Conservation (phyloP, 2,113 vertebrate genomes). For the Prunella fulvescens region DNA sequence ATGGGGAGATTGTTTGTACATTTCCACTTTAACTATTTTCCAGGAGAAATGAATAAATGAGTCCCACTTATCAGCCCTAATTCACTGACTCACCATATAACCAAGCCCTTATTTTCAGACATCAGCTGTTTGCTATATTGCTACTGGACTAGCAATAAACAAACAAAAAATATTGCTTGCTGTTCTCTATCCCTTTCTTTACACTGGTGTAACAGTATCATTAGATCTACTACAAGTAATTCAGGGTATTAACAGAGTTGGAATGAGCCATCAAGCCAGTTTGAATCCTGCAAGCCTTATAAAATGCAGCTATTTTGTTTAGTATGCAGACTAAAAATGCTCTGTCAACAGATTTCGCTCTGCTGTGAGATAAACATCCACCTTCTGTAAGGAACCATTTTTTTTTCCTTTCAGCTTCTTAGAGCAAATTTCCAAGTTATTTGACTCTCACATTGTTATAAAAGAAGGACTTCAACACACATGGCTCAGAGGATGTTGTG, state of each 20-base stretch:
- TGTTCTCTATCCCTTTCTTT: not conserved
- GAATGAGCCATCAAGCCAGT: not conserved
- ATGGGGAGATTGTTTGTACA: not conserved
- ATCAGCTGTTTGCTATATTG: not conserved
- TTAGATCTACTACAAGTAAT: not conserved
- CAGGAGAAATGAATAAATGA: not conserved
- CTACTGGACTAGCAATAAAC: not conserved
- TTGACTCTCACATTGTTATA: not conserved
- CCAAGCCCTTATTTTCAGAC: not conserved
- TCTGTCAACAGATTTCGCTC: not conserved
- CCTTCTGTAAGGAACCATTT: not conserved
- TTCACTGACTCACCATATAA: not conserved
- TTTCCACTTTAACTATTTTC: not conserved
- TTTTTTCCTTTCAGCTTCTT: not conserved
- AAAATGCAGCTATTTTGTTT: not conserved
- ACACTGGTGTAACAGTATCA: not conserved
- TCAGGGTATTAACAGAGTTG: not conserved
- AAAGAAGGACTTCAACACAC: not conserved
- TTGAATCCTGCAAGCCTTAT: not conserved
- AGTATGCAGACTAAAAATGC: not conserved
- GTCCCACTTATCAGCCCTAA: not conserved
- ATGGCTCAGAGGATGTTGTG: not conserved
- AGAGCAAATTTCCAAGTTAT: not conserved
- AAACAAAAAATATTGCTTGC: not conserved
- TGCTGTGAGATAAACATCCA: not conserved